Conservation (phyloP, 2,113 vertebrate genomes). For the Cryptomyrus ogoouensis region DNA sequence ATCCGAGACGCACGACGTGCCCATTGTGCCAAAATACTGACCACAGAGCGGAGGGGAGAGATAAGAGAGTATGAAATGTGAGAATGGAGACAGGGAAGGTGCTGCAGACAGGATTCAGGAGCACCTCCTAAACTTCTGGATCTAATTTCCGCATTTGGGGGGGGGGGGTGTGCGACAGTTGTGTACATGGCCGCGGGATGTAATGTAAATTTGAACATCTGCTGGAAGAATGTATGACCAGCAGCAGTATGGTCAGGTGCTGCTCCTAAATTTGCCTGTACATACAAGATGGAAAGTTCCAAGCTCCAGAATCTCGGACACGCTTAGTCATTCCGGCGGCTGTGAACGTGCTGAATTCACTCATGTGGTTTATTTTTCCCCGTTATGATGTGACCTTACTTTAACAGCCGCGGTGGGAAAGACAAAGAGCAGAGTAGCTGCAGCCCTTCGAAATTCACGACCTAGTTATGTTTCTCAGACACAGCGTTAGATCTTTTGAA, state of each 20-base stretch:
- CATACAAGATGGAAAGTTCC: background rate
- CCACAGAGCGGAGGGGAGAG: background rate
- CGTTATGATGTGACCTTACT: background rate
- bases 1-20: background rate
- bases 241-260: background rate
- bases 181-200: conserved; percentile 31
- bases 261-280: background rate
- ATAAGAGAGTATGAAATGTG: conserved; percentile 1
- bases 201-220: conserved; percentile 43
- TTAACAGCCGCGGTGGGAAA: background rate
- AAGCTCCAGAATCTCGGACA: background rate
- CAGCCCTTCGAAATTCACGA: background rate
- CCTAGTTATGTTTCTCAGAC: background rate
- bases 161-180: conserved; percentile 16
- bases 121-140: conserved; percentile 25
- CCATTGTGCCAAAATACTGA: background rate
- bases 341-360: background rate
- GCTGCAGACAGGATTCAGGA: conserved; percentile 23
- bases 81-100: conserved; percentile 1
- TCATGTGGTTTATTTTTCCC: background rate
- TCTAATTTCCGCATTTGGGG: conserved; percentile 38
- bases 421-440: background rate
- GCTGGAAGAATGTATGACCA: conserved; percentile 7
- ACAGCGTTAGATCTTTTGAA: background rate
- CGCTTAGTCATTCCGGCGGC: background rate